Evolutionary conservation across 2,797 vertebrate species (phyloP).

Genomic region (Diglossa cyanea): DNA sequence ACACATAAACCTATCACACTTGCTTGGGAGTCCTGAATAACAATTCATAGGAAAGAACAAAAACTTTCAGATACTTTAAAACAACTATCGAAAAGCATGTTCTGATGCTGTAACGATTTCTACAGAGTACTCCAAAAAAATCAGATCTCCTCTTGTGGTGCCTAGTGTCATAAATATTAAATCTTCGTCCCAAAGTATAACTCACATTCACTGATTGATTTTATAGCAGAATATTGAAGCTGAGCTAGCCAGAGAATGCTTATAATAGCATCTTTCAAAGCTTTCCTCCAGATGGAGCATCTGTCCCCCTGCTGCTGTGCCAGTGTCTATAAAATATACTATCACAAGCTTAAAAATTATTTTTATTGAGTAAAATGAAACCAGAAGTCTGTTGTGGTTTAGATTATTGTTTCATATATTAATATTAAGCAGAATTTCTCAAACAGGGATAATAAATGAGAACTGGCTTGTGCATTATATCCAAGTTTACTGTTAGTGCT

Average conservation of each 20-base stretch:
- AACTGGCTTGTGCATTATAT: not conserved
- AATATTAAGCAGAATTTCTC: not conserved
- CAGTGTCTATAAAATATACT: not conserved
- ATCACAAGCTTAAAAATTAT: not conserved
- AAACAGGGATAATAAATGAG: not conserved
- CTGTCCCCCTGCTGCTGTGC: not conserved
- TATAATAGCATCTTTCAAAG: constrained; percentile 22
- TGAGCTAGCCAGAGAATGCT: not conserved
- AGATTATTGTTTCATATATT: not conserved
- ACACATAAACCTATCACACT: not conserved
- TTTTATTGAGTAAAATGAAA: constrained; percentile 6
- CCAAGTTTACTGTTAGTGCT: not conserved
- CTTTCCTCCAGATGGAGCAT: constrained; percentile 28
- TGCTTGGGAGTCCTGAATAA: not conserved
- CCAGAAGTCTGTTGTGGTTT: not conserved
- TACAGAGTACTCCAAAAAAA: not conserved
- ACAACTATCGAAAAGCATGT: not conserved
- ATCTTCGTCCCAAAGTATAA: not conserved
- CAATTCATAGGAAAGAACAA: not conserved
- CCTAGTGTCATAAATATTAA: not conserved
- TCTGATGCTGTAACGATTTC: not conserved
- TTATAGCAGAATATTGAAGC: not conserved
- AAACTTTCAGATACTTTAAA: not conserved
- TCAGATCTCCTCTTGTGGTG: not conserved
- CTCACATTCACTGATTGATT: not conserved